Evolutionary conservation across 1,140 invertebrate species (phyloP), one percentile per base, ranked within the genome.

Genomic region (Ylistrum balloti): DNA sequence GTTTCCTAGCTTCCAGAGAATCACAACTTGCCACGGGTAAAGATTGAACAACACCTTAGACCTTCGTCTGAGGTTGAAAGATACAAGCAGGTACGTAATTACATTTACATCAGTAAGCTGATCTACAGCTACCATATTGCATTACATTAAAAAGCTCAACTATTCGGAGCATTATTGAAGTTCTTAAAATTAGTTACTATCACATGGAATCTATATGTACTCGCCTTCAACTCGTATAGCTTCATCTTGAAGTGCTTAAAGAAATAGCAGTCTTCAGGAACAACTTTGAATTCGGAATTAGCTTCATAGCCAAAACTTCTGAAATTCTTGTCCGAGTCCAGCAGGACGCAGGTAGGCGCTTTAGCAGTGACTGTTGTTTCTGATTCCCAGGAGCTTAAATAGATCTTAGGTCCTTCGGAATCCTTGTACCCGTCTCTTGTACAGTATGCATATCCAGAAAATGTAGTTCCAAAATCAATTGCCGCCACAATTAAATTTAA

Each of bases 361-460:
- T 89, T 86, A 35, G n/a, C 33, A 22, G 32, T 88, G 0, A 85
- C 35, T 28, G 22, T 17, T 0, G 13, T 85, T 35, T 74, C 15
- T 38, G 56, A 0, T 0, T 5, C 28, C 85, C 88, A 89, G 1
- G 35, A 20, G 28, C 35, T 20, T 7, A 85, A 33, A 7, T 85
- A n/a, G n/a, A 88, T 88, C 10, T 34, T 85, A 15, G 88, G 88
- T 13, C 28, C 34, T 34, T 38, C 33, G 20, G 88, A 28, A n/a
- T 89, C 45, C 35, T 87, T 85, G 48, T 91, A 91, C 33, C 85
- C 86, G n/a, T 38, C 13, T 33, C 35, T 35, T 22, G 86, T 91
- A 56, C 90, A 91, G 13, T 56, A 48, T n/a, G 90, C 88, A 91
- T 74, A 91, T 91, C 90, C 90, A 22, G 90, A 91, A 34, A 86